phyloP scores from a whole-genome alignment of 30 jellyfish, hydroid and myxozoan genomes.

The Pelagia noctiluca region DNA sequence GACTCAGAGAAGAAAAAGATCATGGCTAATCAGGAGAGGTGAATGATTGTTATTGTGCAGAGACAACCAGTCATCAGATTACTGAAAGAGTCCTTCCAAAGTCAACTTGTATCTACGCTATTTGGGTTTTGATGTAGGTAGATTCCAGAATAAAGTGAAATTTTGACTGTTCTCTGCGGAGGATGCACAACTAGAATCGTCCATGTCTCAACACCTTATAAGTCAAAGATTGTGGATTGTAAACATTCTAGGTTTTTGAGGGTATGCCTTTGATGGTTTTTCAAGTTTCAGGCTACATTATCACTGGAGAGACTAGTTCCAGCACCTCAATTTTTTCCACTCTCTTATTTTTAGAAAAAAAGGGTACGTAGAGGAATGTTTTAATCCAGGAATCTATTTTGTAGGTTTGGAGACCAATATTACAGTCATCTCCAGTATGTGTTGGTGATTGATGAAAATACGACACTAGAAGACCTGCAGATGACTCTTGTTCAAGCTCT shows the following conservation, averaged over 20 bases:
- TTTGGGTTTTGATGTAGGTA: no score
- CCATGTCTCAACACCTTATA: no score
- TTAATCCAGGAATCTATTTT: background rate
- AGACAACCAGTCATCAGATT: no score
- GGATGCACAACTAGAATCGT: no score
- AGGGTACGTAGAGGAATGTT: background rate
- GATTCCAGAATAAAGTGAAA: no score
- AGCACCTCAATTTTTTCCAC: background rate
- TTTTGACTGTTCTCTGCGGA: no score
- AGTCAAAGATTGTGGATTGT: no score
- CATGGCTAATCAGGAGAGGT: background rate
- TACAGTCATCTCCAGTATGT: slow-evolving; percentile 72
- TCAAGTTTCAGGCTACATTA: background rate
- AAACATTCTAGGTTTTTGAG: no score
- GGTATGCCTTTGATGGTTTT: background rate
- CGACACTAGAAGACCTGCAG: slow-evolving; percentile 85
- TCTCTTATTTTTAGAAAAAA: background rate
- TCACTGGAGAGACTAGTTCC: background rate
- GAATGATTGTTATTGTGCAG: background rate
- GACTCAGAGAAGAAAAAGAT: background rate
- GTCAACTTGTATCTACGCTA: no score
- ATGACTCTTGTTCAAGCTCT: slow-evolving; percentile 85
- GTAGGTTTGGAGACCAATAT: slow-evolving; percentile 86
- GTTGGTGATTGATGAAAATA: slow-evolving; percentile 79
- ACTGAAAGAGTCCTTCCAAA: no score